Base-by-base conservation (phyloP, 2,888 invertebrate species). In the Nomada flava region DNA sequence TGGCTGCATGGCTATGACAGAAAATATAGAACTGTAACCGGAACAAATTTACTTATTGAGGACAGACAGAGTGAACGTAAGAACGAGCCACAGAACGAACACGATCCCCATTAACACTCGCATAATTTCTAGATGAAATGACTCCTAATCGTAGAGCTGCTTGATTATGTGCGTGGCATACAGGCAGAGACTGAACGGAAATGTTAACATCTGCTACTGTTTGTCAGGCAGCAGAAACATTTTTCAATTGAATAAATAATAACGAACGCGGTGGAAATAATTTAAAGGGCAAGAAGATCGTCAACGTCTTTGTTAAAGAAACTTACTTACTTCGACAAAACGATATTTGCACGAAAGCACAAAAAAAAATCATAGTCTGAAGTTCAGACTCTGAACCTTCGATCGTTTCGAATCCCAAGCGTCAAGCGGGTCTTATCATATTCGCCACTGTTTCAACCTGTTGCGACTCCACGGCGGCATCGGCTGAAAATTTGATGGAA, bases 401-500 rank as follows among this genome's bases (percentile, higher is more conserved):
- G 47, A 2, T 20, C n/a, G 23, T 11, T 13, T 15, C n/a, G 62
- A 26, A 57, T 29, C 52, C 68, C 52, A 52, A 72, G 29, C 68
- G 20, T 60, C 50, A 60, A 47, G 29, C 69, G 55, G 67, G 71
- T 70, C 70, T 82, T 74, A 74, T 77, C 82, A 70, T 15, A 70
- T 82, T 82, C 73, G 74, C 82, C 57, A 82, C 74, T 76, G 79
- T 75, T 76, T 85, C 86, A 83, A 88, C 85, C 86, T 88, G 86
- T 88, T 86, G 88, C 87, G 64, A 67, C 52, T 20, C 47, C 13
- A 11, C 53, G 71, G 64, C 57, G 11, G 59, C 26, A 62, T 70
- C 53, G 64, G 23, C 59, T 70, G 74, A 75, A 83, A 83, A 83
- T 79, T 60, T 67, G 60, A 85, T 83, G 80, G 83, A 73, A 68